Base-by-base conservation (phyloP, 2,113 vertebrate genomes). In the Trochalopteron elliotii region DNA sequence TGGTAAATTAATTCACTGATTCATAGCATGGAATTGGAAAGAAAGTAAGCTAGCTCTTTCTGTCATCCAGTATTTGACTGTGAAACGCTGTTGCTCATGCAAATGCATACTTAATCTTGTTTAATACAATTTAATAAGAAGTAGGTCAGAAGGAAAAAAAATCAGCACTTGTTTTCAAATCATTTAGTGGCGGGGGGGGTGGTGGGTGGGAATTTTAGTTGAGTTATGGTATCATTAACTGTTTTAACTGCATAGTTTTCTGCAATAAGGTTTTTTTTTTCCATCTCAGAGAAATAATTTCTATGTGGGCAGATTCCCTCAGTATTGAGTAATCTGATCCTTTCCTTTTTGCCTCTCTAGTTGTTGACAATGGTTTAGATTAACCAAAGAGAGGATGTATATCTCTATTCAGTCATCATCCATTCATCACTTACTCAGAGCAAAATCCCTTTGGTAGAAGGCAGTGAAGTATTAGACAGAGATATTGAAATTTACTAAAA, bases 71-170 rank as follows among this genome's bases (percentile, higher is more conserved):
- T 35, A 67, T 94, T 88, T 91, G 67, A 94, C 76, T 97, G 75
- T 93, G 92, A 94, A 96, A 93, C 2, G 21, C 69, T 92, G 72
- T 40, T 85, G 53, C 82, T 90, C 92, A 85, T 83, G 93, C 55
- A 95, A 93, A 96, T 65, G 61, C n/a, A 65, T 65, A 72, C 71
- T 86, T 95, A 93, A 96, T 92, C 92, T 94, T 93, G 39, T 88
- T 96, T 83, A 94, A 97, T 95, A 80, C 47, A 88, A 70, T 93
- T 96, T 95, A 96, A 85, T 90, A 95, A 95, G 65, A 97, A 96
- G 64, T 94, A 94, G 87, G 92, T 94, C 87, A 95, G 79, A 90
- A 87, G 65, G 19, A 71, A 77, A 74, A 83, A 65, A 72, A 44
- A 75, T 33, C 57, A 90, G 50, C 14, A 83, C 33, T 96, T 89